Base-by-base conservation (phyloP, 1,140 invertebrate species). In the Glossosoma conforme region DNA sequence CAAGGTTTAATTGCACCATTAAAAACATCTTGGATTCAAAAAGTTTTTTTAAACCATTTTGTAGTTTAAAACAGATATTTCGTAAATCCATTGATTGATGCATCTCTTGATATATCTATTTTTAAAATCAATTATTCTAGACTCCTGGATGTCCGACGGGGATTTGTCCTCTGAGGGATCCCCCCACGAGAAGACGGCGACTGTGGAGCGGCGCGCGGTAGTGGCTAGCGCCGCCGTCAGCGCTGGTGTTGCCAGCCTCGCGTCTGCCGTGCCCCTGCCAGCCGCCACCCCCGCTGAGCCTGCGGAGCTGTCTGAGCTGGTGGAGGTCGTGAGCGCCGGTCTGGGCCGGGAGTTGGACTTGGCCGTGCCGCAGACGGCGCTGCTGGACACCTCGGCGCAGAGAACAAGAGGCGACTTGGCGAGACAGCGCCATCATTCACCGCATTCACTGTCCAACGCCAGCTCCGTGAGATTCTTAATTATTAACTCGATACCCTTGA, bases 401-500 rank as follows among this genome's bases (percentile, higher is more conserved):
- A 91, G 91, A 72, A 85, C 86, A 24, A 93, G 93, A 71, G 91
- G 89, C 13, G 91, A 93, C 67, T 74, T 97, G 52, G 91, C 83
- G 3, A 37, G 79, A 62, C 60, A 78, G 70, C 59, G 70, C 30
- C 69, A 68, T 58, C 69, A 72, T 61, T 69, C 67, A 35, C 70
- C 69, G 48, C 69, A 70, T 57, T 70, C 70, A 45, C 70, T 83
- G 60, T 82, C 78, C 61, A 82, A 82, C 62, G 80, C 79, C 54
- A 83, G 81, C 65, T 86, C 83, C 46, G 81, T 84, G 60, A 68
- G 74, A 69, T 15, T 10, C n/a, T n/a, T n/a, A n/a, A n/a, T n/a
- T n/a, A n/a, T n/a, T n/a, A n/a, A n/a, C n/a, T n/a, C n/a, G n/a
- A n/a, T n/a, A n/a, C n/a, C n/a, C n/a, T n/a, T n/a, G n/a, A n/a